Percentiles rank a stretch among this genome's conserved stretches.
phyloP scores from a whole-genome alignment of 2,797 vertebrate genomes.

The Hephaestus fuliginosus region DNA sequence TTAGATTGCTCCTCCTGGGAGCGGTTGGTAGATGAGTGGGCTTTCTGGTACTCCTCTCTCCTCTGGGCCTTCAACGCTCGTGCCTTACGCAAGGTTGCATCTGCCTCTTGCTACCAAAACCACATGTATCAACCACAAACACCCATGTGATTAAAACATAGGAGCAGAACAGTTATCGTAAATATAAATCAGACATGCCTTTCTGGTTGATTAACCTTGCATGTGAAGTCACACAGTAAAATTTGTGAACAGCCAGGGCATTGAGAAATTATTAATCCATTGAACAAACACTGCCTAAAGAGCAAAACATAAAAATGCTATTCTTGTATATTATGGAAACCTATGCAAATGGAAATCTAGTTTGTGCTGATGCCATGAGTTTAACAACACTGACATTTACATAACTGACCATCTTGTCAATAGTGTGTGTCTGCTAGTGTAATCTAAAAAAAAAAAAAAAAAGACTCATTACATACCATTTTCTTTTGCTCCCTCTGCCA shows the following conservation, averaged over 20 bases:
- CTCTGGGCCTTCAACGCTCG: constrained; percentile 89
- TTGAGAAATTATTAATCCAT: neutral
- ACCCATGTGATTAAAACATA: constrained; percentile 24
- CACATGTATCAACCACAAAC: constrained; percentile 68
- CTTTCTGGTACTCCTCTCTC: constrained; percentile 96
- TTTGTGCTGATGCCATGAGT: neutral
- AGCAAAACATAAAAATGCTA: neutral
- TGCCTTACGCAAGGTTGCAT: constrained; percentile 91
- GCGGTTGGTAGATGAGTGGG: constrained; percentile 90
- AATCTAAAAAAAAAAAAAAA: neutral
- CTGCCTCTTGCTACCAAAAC: constrained; percentile 92
- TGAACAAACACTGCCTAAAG: neutral
- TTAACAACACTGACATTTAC: constrained; percentile 10
- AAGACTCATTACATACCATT: constrained; percentile 90
- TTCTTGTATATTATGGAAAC: no score
- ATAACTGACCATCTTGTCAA: neutral
- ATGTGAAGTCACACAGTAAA: neutral
- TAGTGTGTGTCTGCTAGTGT: neutral
- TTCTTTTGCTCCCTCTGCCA: constrained; percentile 98
- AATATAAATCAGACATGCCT: neutral
- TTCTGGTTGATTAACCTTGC: constrained; percentile 5
- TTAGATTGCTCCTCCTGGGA: constrained; percentile 93
- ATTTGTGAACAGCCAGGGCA: neutral
- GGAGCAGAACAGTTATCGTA: neutral
- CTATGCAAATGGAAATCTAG: no score